phyloP scores from a whole-genome alignment of 2,113 vertebrate genomes.

The Ptilorrhoa leucosticta region DNA sequence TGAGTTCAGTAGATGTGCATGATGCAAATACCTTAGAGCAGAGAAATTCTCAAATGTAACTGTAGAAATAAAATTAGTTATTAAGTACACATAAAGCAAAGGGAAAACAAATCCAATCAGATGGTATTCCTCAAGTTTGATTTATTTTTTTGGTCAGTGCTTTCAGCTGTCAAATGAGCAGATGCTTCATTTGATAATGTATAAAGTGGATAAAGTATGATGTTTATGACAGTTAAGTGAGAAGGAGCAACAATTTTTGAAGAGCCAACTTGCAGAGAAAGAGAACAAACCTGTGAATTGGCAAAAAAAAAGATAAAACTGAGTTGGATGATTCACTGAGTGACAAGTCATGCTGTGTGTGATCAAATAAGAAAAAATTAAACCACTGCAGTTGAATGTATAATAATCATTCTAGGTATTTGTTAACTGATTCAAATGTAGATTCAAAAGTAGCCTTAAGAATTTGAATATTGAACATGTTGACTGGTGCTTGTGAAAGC shows the following conservation, averaged over 20 bases:
- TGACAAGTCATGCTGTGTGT: not conserved
- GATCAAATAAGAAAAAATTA: not conserved
- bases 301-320: not conserved
- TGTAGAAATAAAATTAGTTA: not conserved
- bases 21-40: not conserved
- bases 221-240: not conserved
- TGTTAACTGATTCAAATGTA: not conserved
- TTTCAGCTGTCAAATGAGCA: not conserved
- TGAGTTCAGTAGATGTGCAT: not conserved
- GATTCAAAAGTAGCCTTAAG: not conserved
- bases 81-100: not conserved
- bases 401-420: not conserved
- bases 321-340: not conserved
- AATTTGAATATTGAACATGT: not conserved
- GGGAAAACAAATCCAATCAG: not conserved
- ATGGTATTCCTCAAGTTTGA: not conserved
- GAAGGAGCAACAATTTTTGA: not conserved
- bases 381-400: not conserved
- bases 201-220: not conserved
- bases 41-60: not conserved
- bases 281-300: not conserved
- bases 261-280: not conserved
- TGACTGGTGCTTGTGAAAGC: not conserved
- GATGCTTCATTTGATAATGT: not conserved
- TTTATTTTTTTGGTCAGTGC: not conserved